Base-by-base conservation (phyloP, 2,797 vertebrate genomes). In the Carapus acus region DNA sequence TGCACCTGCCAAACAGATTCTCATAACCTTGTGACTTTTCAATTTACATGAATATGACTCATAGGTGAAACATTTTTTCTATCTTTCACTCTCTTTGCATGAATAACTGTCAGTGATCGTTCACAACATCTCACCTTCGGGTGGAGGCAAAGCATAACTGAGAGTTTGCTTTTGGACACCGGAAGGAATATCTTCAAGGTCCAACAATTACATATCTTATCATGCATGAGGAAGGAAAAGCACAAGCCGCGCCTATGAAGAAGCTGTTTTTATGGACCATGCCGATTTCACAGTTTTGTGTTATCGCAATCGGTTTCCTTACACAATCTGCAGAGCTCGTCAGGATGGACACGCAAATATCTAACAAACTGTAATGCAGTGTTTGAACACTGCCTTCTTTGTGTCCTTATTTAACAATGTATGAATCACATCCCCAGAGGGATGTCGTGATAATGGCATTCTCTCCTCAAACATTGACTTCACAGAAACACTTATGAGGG, bases 391-490 rank as follows among this genome's bases (percentile, higher is more conserved):
- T 37, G 37, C 40, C 36, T 49, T 44, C 47, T 46, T 61, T 20
- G 42, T 62, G 47, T 59, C 43, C 60, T 67, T 60, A 60, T 46
- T n/a, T 53, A 48, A 27, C 24, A 27, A 27, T 27, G n/a, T 9
- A 58, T 68, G 77, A 69, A 39, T 65, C 43, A 56, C 36, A 37
- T 57, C 22, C 62, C 59, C 34, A 15, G 27, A 67, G 31, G 52
- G 37, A 36, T 27, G 24, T 31, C 49, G 42, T 42, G 41, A 71
- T 63, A 37, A 57, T 34, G 39, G 40, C 58, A 58, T 62, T 77
- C 65, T 52, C 37, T 49, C 57, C 31, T 33, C 51, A 23, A 43
- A 40, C 34, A 53, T n/a, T n/a, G n/a, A 39, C 39, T 49, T 37
- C 49, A 45, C 44, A 67, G 38, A 58, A 49, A 54, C 49, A 61